Conservation (phyloP, 2,113 vertebrate species). For the Numida meleagris region DNA sequence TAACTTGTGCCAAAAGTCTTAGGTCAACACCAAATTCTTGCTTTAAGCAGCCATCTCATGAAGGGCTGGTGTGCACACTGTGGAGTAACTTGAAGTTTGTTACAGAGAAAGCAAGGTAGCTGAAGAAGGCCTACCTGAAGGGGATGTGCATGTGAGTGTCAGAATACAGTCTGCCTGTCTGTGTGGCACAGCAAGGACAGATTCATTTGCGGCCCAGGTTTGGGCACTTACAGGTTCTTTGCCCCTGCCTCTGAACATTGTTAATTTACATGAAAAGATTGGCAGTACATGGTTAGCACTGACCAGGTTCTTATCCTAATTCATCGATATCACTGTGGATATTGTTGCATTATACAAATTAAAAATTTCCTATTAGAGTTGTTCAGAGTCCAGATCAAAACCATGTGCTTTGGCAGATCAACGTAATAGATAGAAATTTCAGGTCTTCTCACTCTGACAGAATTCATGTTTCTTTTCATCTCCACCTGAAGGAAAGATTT, state of each 20-base stretch:
- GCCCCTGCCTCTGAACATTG: not conserved
- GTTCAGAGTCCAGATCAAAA: not conserved
- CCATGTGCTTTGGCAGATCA: not conserved
- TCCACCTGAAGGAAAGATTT: not conserved
- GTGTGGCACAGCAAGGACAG: not conserved
- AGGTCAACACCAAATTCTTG: not conserved
- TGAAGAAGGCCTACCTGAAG: not conserved
- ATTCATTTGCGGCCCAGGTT: accelerated
- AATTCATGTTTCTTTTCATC: not conserved
- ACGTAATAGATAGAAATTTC: not conserved
- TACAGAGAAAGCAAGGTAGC: not conserved
- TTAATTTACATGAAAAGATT: not conserved
- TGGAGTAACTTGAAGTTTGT: not conserved
- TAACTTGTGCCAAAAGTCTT: not conserved
- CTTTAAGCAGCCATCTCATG: not conserved
- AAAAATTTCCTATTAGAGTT: not conserved
- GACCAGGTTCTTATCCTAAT: not conserved
- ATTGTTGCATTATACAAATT: not conserved
- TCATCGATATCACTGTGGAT: not conserved
- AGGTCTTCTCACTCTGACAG: not conserved
- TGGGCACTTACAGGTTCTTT: not conserved
- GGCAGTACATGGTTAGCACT: not conserved
- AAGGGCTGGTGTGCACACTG: not conserved
- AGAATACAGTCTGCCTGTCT: not conserved
- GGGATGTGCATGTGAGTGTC: accelerated